A percentile compares a stretch with the other conserved stretches of the same genome.
Evolutionary conservation across 2,797 vertebrate genomes (phyloP).

Genomic region (Sarcoramphus papa): DNA sequence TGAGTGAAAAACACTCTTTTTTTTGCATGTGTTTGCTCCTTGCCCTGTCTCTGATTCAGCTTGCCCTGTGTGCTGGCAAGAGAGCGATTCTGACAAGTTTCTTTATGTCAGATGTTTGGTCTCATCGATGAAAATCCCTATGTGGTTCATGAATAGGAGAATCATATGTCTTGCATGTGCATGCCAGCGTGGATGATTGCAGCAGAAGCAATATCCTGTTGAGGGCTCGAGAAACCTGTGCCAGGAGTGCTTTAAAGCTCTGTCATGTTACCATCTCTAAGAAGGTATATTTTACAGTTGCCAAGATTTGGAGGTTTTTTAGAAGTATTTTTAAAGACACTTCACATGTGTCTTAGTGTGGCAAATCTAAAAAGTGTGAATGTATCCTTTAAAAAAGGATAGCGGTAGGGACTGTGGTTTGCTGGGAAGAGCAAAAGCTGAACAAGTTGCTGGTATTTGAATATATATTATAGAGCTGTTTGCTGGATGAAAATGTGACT

Average conservation of each 20-base stretch:
- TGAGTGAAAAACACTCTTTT: neutral
- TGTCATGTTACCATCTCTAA: neutral
- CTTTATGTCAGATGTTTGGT: neutral
- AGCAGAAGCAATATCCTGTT: neutral
- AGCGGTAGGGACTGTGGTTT: neutral
- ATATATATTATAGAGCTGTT: neutral
- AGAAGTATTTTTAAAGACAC: neutral
- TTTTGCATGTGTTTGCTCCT: neutral
- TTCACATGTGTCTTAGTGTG: neutral
- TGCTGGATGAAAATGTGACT: neutral
- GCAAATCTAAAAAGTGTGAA: neutral
- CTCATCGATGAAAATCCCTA: neutral
- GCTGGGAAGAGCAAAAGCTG: neutral
- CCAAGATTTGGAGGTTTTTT: neutral
- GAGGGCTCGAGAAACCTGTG: neutral
- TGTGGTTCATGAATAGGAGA: neutral
- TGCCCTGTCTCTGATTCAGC: neutral
- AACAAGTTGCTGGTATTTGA: neutral
- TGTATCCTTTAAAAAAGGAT: neutral
- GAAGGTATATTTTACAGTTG: neutral
- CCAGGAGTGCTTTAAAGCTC: neutral
- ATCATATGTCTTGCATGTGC: neutral
- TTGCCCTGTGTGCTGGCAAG: neutral
- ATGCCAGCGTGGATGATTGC: neutral
- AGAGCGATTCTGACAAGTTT: neutral